Conservation (phyloP, 2,113 vertebrate species). For the Paralichthys olivaceus region DNA sequence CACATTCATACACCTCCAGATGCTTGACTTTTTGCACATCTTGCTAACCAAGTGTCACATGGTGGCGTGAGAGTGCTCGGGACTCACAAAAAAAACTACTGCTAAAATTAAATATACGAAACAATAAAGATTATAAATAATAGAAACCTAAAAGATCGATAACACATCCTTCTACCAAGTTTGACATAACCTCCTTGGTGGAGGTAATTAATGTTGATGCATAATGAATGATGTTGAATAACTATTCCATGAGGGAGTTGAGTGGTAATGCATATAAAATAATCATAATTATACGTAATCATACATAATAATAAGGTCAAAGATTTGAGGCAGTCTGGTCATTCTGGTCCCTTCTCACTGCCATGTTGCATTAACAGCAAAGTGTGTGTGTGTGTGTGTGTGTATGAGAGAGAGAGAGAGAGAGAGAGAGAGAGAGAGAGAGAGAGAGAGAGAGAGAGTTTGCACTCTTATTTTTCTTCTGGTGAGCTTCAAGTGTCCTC, state of each 20-base stretch:
- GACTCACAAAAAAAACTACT: too few relatives aligned
- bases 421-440: background rate
- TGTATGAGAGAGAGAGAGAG: background rate
- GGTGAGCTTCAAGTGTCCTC: conserved; percentile 30
- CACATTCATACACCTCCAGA: background rate
- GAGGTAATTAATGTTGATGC: background rate
- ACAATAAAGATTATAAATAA: too few relatives aligned
- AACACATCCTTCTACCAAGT: too few relatives aligned
- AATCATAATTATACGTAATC: background rate
- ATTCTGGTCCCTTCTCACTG: background rate
- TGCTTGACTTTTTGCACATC: background rate
- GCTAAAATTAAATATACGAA: too few relatives aligned
- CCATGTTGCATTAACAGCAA: conserved; percentile 4
- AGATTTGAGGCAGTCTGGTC: background rate
- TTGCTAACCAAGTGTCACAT: background rate
- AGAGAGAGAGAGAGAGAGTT: background rate
- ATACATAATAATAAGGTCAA: background rate
- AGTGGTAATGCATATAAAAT: background rate
- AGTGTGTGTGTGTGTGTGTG: conserved; percentile 1
- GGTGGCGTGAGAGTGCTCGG: background rate
- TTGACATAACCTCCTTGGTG: background rate
- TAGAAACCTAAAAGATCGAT: too few relatives aligned
- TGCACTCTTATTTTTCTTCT: conserved; percentile 19
- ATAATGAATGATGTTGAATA: background rate
- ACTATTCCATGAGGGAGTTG: background rate